Conservation (phyloP, 2,888 invertebrate genomes). For the Patella pellucida region DNA sequence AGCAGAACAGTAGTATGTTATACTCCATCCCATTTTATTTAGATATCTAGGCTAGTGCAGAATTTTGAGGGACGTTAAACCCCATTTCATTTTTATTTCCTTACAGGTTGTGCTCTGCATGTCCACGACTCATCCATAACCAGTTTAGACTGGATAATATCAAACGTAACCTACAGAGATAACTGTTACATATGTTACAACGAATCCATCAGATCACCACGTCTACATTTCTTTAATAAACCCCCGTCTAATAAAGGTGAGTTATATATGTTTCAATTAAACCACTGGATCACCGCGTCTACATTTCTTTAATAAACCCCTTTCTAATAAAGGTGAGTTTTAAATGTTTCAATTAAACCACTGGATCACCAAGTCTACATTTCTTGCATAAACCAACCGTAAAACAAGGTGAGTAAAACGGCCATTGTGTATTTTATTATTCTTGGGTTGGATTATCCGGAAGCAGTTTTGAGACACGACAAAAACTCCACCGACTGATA, state of each 20-base stretch:
- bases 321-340: constrained; percentile 6
- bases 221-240: constrained; percentile 8
- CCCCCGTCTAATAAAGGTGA: too few relatives aligned
- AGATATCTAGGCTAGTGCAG: too few relatives aligned
- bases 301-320: constrained; percentile 10
- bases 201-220: background rate
- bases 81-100: background rate
- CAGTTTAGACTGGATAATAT: constrained; percentile 58
- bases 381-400: background rate
- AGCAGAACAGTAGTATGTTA: too few relatives aligned
- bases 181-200: constrained; percentile 62
- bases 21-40: too few relatives aligned
- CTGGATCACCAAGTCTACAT: background rate
- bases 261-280: too few relatives aligned
- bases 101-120: constrained; percentile 62
- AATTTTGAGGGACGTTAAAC: background rate
- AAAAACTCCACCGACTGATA: too few relatives aligned
- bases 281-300: background rate
- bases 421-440: background rate
- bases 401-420: constrained; percentile 4
- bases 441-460: too few relatives aligned
- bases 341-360: constrained; percentile 39
- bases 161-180: constrained; percentile 61
- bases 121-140: constrained; percentile 59
- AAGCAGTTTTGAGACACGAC: too few relatives aligned